These are phyloP conservation scores for Brachyrhaphis roseni DNA, from an alignment of 2,797 vertebrate genomes.

Conservation along the genomic window DNA sequence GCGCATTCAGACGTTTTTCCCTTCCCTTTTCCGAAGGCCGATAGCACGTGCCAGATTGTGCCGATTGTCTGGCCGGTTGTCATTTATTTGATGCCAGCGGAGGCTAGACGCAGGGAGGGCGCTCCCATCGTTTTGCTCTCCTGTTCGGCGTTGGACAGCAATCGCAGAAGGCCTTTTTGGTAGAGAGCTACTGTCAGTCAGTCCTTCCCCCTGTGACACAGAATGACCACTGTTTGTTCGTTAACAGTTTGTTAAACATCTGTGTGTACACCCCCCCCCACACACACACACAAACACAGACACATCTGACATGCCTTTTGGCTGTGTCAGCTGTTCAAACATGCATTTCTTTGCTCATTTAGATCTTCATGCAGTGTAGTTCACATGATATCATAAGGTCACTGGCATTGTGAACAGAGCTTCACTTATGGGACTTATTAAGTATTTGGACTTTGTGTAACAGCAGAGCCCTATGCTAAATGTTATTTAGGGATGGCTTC, in stretches of 20 bases:
- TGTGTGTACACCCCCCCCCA: slow-evolving; percentile 22
- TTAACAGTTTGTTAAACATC: slow-evolving; percentile 64
- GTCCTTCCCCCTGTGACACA: slow-evolving; percentile 32
- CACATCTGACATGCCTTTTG: slow-evolving; percentile 67
- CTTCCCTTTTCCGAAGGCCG: slow-evolving; percentile 42
- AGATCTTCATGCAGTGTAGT: slow-evolving; percentile 63
- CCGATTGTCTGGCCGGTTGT: slow-evolving; percentile 46
- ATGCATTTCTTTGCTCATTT: slow-evolving; percentile 72
- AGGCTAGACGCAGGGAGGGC: slow-evolving; percentile 35
- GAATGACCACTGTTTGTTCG: slow-evolving; percentile 65
- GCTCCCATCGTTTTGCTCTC: slow-evolving; percentile 23
- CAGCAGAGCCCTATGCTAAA: background rate
- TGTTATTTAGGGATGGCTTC: background rate
- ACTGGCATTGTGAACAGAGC: slow-evolving; percentile 44
- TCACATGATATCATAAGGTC: slow-evolving; percentile 77
- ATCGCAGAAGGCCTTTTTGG: slow-evolving; percentile 39
- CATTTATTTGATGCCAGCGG: slow-evolving; percentile 58
- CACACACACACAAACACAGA: slow-evolving; percentile 25
- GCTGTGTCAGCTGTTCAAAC: slow-evolving; percentile 75
- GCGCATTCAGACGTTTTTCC: slow-evolving; percentile 48
- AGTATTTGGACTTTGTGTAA: slow-evolving; percentile 50
- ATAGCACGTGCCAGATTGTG: slow-evolving; percentile 48
- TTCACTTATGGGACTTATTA: slow-evolving; percentile 59
- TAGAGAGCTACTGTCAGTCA: slow-evolving; percentile 30
- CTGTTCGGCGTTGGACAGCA: slow-evolving; percentile 32